Base-by-base conservation (phyloP, 2,888 invertebrate genomes). In the Cephus pygmeus region DNA sequence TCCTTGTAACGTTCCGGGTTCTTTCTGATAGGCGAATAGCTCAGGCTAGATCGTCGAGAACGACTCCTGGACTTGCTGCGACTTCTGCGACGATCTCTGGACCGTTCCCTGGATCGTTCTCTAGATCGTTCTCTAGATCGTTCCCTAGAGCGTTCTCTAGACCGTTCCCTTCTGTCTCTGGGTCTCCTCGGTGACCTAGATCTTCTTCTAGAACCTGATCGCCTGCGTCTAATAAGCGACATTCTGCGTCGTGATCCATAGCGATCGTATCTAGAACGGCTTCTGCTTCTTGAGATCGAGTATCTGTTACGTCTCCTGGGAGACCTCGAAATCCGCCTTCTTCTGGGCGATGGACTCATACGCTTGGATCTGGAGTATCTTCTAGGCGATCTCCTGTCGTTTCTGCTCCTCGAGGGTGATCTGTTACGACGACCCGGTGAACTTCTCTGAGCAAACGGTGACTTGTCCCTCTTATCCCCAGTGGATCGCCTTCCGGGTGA, bases 1-100 rank as follows among this genome's bases (percentile, higher is more conserved):
- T 95, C 95, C 35, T 92, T 93, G 87, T 95, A 95, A 1, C 95
- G 93, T 85, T 95, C 95, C 0, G 95, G 95, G 90, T 95, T 94
- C 30, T 94, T 93, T 3, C 94, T 92, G 0, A 95, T 94, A 0
- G 95, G 95, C 0, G 95, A 95, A 85, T 95, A 95, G 84, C 95
- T 95, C 75, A 95, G 90, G 81, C 93, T 94, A n/a, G 89, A 90
- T 78, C 90, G 82, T 75, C 88, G 83, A 15, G 93, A 94, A 0
- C 93, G 92, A 84, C 93, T 93, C 73, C 92, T 88, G 4, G 86
- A 85, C 34, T 83, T 84, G 73, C 83, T 87, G 4, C 87, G 86
- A 36, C 84, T 85, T 35, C 83, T 87, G 12, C 83, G 83, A 69
- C 85, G 86, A 9, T 87, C 86, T 35, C 86, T 81, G 12, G 88